phyloP scores from a whole-genome alignment of 2,888 invertebrate genomes.

The Gryllus longicercus region DNA sequence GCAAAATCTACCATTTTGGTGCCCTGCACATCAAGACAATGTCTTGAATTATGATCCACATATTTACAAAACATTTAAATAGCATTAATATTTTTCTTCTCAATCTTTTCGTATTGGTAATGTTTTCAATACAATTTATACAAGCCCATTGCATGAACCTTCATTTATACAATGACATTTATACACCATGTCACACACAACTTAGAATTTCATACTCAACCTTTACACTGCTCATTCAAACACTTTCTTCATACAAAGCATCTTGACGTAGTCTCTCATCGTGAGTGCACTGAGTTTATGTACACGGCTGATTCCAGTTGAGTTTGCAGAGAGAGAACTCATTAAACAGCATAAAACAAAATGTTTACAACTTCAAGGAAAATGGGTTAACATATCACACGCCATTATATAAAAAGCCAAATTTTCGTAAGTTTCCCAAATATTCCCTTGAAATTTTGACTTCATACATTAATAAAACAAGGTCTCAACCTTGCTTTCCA shows the following conservation, averaged over 20 bases:
- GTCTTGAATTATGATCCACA: conserved; percentile 27
- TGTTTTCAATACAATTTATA: conserved; percentile 18
- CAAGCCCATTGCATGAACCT: not conserved
- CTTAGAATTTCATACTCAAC: not conserved
- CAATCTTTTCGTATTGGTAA: conserved; percentile 22
- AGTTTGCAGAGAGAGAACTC: conserved; percentile 18
- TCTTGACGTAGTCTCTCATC: not conserved
- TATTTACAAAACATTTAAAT: conserved; percentile 34
- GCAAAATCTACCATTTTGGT: conserved; percentile 11
- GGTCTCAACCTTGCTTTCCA: not conserved
- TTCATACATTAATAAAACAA: not conserved
- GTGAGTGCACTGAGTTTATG: not conserved
- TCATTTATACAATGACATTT: conserved; percentile 3
- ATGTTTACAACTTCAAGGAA: conserved; percentile 21
- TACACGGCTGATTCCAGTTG: not conserved
- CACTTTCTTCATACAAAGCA: not conserved
- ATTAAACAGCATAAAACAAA: conserved; percentile 20
- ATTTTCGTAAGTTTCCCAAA: not conserved
- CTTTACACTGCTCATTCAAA: not conserved
- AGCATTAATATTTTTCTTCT: conserved; percentile 26
- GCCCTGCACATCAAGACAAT: not conserved
- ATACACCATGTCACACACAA: not conserved
- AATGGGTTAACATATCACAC: conserved; percentile 18
- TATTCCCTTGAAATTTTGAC: conserved; percentile 5
- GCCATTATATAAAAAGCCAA: conserved; percentile 3